A percentile compares a stretch with the other conserved stretches of the same genome.
These are phyloP conservation scores for Oreochromis aureus DNA, from an alignment of 2,113 vertebrate species.

Conservation along the genomic window DNA sequence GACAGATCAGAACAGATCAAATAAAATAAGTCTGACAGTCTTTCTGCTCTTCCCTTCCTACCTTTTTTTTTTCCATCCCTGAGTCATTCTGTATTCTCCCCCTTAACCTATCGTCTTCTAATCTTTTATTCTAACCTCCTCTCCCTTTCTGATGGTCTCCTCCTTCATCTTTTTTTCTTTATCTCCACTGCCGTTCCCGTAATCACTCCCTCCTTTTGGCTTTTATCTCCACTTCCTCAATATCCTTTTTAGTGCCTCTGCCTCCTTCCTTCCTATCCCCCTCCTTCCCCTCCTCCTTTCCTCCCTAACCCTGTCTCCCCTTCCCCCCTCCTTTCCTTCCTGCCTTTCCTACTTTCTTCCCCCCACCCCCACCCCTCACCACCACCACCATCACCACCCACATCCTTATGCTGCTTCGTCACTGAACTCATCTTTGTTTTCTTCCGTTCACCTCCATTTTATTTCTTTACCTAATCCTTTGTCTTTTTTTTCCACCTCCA, in stretches of 20 bases:
- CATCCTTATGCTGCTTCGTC: neutral
- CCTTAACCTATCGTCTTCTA: constrained; percentile 24
- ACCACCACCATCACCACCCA: neutral
- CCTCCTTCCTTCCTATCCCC: constrained; percentile 48
- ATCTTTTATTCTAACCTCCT: constrained; percentile 47
- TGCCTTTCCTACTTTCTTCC: constrained; percentile 8
- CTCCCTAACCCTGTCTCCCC: neutral
- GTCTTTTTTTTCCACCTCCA: constrained; percentile 34
- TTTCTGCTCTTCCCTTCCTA: neutral
- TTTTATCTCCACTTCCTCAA: constrained; percentile 72
- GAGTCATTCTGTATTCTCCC: constrained; percentile 1
- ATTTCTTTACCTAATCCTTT: neutral
- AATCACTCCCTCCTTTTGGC: constrained; percentile 60
- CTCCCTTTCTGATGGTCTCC: constrained; percentile 19
- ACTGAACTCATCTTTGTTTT: neutral
- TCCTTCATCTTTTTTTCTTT: constrained; percentile 43
- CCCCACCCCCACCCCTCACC: neutral
- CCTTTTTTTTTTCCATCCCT: neutral
- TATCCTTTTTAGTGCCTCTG: constrained; percentile 65
- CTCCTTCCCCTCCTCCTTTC: neutral
- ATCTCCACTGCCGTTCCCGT: constrained; percentile 48
- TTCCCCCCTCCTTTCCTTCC: neutral
- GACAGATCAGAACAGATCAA: constrained; percentile 2
- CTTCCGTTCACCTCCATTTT: neutral
- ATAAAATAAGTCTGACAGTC: neutral